phyloP scores from a whole-genome alignment of 1,140 invertebrate genomes.

The Mya arenaria region DNA sequence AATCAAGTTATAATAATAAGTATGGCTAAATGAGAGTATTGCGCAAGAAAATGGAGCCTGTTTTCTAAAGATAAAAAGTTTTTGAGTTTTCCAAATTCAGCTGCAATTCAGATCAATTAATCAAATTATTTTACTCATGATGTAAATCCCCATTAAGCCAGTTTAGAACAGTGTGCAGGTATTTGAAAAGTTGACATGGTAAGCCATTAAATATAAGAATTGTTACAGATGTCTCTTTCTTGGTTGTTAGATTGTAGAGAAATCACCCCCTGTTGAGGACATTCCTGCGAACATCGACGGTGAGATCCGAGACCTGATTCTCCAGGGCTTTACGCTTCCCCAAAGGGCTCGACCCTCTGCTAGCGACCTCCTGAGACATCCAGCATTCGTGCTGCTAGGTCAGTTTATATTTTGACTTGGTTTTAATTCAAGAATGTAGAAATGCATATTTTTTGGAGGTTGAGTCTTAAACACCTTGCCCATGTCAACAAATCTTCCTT shows the following conservation, averaged over 20 bases:
- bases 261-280: conserved; percentile 72
- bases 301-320: conserved; percentile 65
- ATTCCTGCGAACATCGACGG: conserved; percentile 66
- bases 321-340: conserved; percentile 61
- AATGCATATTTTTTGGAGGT: background rate
- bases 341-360: conserved; percentile 62
- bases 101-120: background rate
- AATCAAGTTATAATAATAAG: no score
- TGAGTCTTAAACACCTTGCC: background rate
- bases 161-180: background rate
- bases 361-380: conserved; percentile 63
- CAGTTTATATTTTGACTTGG: background rate
- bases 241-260: conserved; percentile 69
- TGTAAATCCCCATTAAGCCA: background rate
- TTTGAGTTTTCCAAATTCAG: background rate
- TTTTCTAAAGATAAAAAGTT: background rate
- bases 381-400: conserved; percentile 69
- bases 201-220: background rate
- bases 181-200: background rate
- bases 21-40: no score
- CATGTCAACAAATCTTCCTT: background rate
- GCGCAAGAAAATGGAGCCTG: no score
- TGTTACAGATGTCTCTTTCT: no score
- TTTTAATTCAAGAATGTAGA: background rate
- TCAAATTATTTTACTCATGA: background rate